Evolutionary conservation across 64 coral and sea anemone genomes (phyloP).

Genomic region (Acropora tenuis): DNA sequence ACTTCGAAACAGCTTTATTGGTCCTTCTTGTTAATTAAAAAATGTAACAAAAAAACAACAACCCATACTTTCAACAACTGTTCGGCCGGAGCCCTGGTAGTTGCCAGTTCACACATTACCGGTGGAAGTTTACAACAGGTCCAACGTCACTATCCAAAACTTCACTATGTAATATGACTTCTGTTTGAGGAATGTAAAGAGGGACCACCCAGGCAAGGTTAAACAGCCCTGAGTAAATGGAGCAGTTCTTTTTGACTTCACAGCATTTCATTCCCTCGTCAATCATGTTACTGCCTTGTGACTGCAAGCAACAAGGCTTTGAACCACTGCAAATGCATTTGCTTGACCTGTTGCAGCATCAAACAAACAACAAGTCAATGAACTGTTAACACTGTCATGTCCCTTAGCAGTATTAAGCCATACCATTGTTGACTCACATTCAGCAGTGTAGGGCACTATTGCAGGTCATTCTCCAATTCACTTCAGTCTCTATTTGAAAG

Average conservation of each 20-base stretch:
- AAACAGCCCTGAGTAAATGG: conserved; percentile 40
- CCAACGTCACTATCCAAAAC: conserved; percentile 57
- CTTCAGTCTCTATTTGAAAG: no score
- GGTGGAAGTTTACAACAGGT: conserved; percentile 47
- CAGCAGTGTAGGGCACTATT: no score
- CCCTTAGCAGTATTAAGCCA: no score
- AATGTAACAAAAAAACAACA: no score
- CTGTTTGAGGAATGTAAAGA: conserved; percentile 23
- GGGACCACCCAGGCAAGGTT: conserved; percentile 90
- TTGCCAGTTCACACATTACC: conserved; percentile 18
- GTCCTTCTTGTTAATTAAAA: no score
- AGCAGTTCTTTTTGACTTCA: conserved; percentile 17
- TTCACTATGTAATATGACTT: conserved; percentile 24
- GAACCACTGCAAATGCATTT: conserved; percentile 14
- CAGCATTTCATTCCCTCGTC: conserved; percentile 9
- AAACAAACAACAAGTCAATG: no score
- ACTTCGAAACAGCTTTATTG: no score
- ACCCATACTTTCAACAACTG: not conserved
- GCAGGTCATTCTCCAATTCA: no score
- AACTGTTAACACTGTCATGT: no score
- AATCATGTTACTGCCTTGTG: not conserved
- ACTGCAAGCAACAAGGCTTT: not conserved
- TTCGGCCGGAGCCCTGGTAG: no score
- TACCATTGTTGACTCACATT: no score
- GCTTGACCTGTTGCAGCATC: not conserved